These are phyloP conservation scores for Aurelia sp. DNA, from an alignment of 30 jellyfish, hydroid and myxozoan genomes.

Conservation along the genomic window DNA sequence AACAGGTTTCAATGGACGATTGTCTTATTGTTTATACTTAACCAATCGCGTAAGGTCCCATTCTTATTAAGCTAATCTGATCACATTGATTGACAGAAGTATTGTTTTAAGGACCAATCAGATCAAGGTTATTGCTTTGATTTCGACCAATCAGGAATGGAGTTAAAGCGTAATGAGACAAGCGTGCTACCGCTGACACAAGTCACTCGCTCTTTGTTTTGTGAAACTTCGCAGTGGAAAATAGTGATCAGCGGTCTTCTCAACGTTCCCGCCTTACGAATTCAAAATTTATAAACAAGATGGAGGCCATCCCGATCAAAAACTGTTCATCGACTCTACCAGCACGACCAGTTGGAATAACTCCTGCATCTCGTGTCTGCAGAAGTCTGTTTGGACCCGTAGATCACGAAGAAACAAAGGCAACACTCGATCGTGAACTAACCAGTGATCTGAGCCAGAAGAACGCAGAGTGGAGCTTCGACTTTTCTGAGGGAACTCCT, in stretches of 20 bases:
- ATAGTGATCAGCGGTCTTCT: conserved; percentile 67
- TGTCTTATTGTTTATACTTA: background rate
- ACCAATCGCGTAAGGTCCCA: background rate
- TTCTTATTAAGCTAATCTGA: background rate
- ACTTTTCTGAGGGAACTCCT: conserved; percentile 59
- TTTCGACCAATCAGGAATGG: background rate
- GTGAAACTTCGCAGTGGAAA: conserved; percentile 32
- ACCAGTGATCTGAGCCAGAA: conserved; percentile 31
- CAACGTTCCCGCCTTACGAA: conserved; percentile 76
- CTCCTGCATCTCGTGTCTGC: conserved; percentile 48
- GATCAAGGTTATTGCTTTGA: background rate
- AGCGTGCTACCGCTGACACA: conserved; percentile 57
- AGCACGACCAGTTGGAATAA: conserved; percentile 12
- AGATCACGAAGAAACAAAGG: conserved; percentile 58
- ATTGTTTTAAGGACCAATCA: conserved; percentile 19
- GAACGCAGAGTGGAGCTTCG: conserved; percentile 54
- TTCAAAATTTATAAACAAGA: conserved; percentile 66
- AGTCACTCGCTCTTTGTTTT: conserved; percentile 53
- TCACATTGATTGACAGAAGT: background rate
- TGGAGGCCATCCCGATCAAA: conserved; percentile 64
- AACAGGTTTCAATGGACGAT: background rate
- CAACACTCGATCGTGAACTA: conserved; percentile 24
- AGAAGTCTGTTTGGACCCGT: conserved; percentile 67
- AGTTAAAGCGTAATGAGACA: background rate
- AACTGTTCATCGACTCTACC: conserved; percentile 35